Evolutionary conservation across 2,113 vertebrate genomes (phyloP).

Genomic region (Condylura cristata): DNA sequence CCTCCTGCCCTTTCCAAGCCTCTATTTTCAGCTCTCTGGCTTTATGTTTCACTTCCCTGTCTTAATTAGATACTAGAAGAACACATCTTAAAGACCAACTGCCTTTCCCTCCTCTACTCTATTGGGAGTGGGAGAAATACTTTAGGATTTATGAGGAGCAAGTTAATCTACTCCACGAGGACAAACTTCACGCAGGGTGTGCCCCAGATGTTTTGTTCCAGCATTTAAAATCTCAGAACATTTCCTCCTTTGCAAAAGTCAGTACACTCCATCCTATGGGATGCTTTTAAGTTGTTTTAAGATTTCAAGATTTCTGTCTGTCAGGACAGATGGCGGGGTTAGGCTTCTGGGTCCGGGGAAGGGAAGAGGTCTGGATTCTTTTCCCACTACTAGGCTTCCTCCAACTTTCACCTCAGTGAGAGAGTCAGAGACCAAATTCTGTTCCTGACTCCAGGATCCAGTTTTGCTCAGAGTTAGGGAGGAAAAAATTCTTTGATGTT

Average conservation of each 20-base stretch:
- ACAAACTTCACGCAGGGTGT: background rate
- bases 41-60: slow-evolving; percentile 33
- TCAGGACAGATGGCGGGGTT: background rate
- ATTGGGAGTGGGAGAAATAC: background rate
- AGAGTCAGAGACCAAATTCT: background rate
- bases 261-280: background rate
- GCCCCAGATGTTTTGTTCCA: background rate
- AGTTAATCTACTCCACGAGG: background rate
- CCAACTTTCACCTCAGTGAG: background rate
- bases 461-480: background rate
- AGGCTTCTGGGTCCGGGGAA: background rate
- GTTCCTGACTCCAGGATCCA: background rate
- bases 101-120: background rate
- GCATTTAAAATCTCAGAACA: background rate
- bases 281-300: background rate
- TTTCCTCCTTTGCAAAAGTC: background rate
- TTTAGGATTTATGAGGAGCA: slow-evolving; percentile 22
- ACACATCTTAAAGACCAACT: background rate
- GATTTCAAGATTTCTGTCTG: background rate
- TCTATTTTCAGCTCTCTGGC: slow-evolving; percentile 30
- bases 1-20: background rate
- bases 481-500: background rate
- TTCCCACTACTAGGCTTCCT: background rate
- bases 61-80: slow-evolving; percentile 52
- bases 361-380: background rate